Evolutionary conservation across 2,113 vertebrate species (phyloP).

Genomic region (Ceyx melanurus): DNA sequence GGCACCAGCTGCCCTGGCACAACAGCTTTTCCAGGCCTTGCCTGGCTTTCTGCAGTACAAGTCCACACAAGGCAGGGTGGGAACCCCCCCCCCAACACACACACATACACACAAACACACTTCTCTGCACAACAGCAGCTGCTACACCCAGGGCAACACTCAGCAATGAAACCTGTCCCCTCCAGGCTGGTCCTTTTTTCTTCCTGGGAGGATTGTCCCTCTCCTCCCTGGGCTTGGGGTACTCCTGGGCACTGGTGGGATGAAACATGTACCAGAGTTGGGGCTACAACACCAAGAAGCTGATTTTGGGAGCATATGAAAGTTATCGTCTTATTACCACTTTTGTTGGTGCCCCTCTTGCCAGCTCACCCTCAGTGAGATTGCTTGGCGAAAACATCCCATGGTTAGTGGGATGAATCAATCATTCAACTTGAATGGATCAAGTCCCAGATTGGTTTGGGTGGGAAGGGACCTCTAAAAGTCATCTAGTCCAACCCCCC

Average conservation of each 20-base stretch:
- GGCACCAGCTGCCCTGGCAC: background rate
- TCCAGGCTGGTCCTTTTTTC: too few species aligned
- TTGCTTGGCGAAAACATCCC: background rate
- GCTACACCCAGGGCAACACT: background rate
- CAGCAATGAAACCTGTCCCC: background rate
- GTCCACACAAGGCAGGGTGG: fast-evolving
- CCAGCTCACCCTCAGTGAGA: background rate
- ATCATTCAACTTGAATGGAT: too few species aligned
- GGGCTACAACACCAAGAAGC: background rate
- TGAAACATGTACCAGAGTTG: fast-evolving
- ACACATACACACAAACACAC: too few species aligned
- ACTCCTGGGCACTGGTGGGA: background rate
- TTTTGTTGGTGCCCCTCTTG: background rate
- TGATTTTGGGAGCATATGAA: background rate
- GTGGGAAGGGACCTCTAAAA: background rate
- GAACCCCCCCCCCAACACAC: too few species aligned
- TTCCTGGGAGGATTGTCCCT: background rate
- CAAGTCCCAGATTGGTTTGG: background rate
- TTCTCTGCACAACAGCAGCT: fast-evolving
- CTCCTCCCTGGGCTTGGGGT: fast-evolving
- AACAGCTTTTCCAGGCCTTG: background rate
- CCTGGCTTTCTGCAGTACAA: background rate
- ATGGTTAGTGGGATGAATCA: fast-evolving
- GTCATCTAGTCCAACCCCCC: background rate
- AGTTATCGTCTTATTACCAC: background rate